Base-by-base conservation (phyloP, 2,888 invertebrate species). In the Asteroscopus sphinx region DNA sequence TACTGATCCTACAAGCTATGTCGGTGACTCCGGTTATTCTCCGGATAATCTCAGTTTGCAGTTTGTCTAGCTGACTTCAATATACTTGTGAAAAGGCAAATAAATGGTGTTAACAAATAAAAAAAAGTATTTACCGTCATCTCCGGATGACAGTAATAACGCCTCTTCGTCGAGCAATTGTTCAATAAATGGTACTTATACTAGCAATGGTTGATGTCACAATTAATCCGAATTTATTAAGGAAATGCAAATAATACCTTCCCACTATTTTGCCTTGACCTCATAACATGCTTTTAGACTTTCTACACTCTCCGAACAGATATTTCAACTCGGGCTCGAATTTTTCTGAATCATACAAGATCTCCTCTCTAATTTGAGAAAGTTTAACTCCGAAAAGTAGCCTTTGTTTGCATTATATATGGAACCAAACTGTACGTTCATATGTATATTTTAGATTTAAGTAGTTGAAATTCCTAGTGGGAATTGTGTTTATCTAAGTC, bases 221-320 rank as follows among this genome's bases (percentile, higher is more conserved):
- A 69, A 66, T 68, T 63, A 63, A 68, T 63, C 16, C 32, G 9
- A 62, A 62, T 65, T 68, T 68, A 62, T 65, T 46, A 63, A 56
- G 64, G 64, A 69, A 63, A 63, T 68, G 40, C 45, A 63, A 68
- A 66, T 70, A 37, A 51, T 46, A 37, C 26, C 21, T 21, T n/a
- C 28, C 13, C 16, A 49, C 35, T 54, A 30, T 21, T 45, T 26
- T 15, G 36, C 30, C 33, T 48, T 67, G 68, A 41, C 49, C 61
- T 61, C 58, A 15, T 51, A 28, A 21, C 9, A 16, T 11, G 37
- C 30, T 13, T 41, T 41, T 36, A 39, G 11, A 21, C 66, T 66
- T 66, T 66, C 66, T 65, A 57, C 17, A 37, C 12, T 42, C 63
- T 35, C 8, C 9, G 41, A 41, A 25, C 41, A 60, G 9, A 35